These are phyloP conservation scores for Potamarius usumacintae DNA, from an alignment of 2,113 vertebrate species.

Conservation along the genomic window DNA sequence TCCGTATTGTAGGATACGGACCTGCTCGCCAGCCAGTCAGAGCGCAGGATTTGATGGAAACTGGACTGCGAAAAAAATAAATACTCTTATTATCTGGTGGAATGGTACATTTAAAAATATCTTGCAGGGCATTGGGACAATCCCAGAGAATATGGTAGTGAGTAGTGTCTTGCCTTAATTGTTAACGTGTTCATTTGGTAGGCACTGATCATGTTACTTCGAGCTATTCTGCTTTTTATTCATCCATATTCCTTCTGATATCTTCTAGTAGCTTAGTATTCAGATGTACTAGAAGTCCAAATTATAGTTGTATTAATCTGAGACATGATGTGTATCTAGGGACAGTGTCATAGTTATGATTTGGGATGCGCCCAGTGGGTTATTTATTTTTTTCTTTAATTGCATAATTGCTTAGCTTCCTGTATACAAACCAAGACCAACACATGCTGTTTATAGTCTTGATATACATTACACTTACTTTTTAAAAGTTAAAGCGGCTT, in stretches of 20 bases:
- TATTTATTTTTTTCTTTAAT: not conserved
- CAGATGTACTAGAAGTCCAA: not conserved
- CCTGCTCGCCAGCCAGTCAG: too few species aligned
- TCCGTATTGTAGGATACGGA: too few species aligned
- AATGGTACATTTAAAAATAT: too few species aligned
- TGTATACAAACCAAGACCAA: not conserved
- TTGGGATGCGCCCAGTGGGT: not conserved
- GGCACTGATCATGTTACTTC: too few species aligned
- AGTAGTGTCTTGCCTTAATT: too few species aligned
- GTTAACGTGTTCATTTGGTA: too few species aligned
- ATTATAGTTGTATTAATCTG: not conserved
- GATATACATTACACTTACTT: not conserved
- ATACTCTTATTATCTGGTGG: too few species aligned
- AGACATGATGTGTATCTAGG: not conserved
- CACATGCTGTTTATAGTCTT: not conserved
- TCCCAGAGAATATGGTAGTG: too few species aligned
- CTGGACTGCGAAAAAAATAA: too few species aligned
- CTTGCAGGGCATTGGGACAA: too few species aligned
- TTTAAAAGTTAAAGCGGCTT: not conserved
- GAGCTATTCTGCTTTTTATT: too few species aligned
- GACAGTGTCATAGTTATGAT: not conserved
- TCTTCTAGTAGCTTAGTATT: not conserved
- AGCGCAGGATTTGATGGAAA: too few species aligned
- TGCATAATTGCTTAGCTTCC: not conserved
- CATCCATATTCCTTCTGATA: not conserved